Evolutionary conservation across 1,140 invertebrate species (phyloP), one percentile per base, ranked within the genome.

Genomic region (Pseudomyrmex sp.): DNA sequence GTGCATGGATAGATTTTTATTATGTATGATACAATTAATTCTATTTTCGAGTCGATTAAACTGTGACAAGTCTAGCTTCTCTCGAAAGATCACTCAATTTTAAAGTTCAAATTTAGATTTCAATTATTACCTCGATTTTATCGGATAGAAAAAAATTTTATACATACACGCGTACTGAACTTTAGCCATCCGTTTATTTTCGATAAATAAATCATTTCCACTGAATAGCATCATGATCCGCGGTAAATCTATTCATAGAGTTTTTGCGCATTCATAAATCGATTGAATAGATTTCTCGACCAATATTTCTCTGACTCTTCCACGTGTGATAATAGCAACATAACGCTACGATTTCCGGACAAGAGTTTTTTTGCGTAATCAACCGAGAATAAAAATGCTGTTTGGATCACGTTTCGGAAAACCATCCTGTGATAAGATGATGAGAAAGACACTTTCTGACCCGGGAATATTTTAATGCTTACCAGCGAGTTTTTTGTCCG

Each of bases 391-490:
- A 2, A 82, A 82, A 88, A 35, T 82, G 82, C 85, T 66, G 66
- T 76, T 35, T 15, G 50, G 50, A 58, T 79, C 48, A 82, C 69
- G 46, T 58, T 61, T 35, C 10, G 15, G 50, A 26, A 26, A 26
- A 35, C 0, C 20, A 72, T 70, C 50, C n/a, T 23, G 56, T 44
- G 52, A 44, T 4, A 50, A 10, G 20, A 35, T 74, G 2, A 79
- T 74, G 59, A 82, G 48, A 63, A 58, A 83, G 44, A 46, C 26
- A 58, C 13, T 66, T 86, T 48, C 58, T 52, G 56, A 10, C 1
- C 58, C 7, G 65, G 26, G 56, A 89, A 88, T 88, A 84, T 80
- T 84, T 82, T 84, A 83, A 80, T 50, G 63, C 46, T 84, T 48
- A 69, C 59, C 44, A 69, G 46, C 50, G 66, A 52, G 50, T 62